Percentiles rank a stretch among this genome's conserved stretches.
These are phyloP conservation scores for Ommatoiulus sabulosus DNA, from an alignment of 2,888 invertebrate genomes.

Conservation along the genomic window DNA sequence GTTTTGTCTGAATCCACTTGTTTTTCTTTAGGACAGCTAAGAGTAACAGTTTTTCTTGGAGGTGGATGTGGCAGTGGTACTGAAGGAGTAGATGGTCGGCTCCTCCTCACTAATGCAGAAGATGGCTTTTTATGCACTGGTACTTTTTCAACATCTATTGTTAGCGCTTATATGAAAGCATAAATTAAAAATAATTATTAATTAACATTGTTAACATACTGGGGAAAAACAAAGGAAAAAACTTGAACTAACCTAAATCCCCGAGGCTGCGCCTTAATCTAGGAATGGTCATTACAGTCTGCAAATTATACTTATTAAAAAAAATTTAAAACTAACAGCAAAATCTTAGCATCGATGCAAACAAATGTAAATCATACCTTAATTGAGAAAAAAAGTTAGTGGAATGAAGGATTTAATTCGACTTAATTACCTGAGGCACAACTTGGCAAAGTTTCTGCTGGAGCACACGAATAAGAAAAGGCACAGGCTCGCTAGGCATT, in stretches of 20 bases:
- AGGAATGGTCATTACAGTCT: slow-evolving; percentile 56
- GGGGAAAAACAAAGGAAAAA: not conserved
- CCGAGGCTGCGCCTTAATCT: slow-evolving; percentile 53
- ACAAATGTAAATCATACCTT: not conserved
- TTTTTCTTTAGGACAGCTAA: slow-evolving; percentile 49
- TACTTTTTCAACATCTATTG: slow-evolving; percentile 54
- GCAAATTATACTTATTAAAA: not conserved
- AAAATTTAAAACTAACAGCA: not conserved
- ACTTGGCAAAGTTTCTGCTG: slow-evolving; percentile 54
- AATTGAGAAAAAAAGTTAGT: no score
- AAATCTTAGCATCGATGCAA: no score
- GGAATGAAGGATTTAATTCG: no score
- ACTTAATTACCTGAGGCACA: slow-evolving; percentile 41
- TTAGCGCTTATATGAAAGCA: slow-evolving; percentile 25
- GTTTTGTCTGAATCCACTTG: not conserved
- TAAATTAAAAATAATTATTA: not conserved
- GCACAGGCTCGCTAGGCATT: slow-evolving; percentile 55
- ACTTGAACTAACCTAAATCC: slow-evolving; percentile 48
- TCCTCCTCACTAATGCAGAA: slow-evolving; percentile 48
- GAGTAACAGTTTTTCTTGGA: slow-evolving; percentile 54
- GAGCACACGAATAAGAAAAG: slow-evolving; percentile 53
- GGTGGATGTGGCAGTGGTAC: not conserved
- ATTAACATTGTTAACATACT: not conserved
- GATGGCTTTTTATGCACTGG: slow-evolving; percentile 53
- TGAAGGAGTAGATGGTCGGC: slow-evolving; percentile 53